A percentile compares a stretch with the other conserved stretches of the same genome.
Conservation (phyloP, 2,797 vertebrate species). For the Helicolenus hilgendorfi region DNA sequence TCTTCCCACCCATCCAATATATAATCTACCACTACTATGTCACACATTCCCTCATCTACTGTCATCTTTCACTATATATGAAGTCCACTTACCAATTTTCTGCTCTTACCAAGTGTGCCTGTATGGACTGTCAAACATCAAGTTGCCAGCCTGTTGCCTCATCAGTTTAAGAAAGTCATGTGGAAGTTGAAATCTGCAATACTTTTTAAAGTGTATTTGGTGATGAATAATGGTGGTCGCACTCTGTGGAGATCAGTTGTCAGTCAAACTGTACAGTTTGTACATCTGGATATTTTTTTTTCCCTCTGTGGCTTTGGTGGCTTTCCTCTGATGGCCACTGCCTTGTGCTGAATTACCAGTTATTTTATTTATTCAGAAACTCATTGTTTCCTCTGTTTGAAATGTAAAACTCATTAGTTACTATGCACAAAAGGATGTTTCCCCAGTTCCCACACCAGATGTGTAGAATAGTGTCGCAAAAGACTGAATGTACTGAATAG, state of each 20-base stretch:
- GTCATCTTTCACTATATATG: not conserved
- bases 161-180: slow-evolving; percentile 1
- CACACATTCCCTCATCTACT: not conserved
- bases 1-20: not conserved
- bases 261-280: not conserved
- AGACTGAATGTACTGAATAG: not conserved
- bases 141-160: slow-evolving; percentile 23
- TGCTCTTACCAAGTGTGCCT: not conserved
- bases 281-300: slow-evolving; percentile 3
- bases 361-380: slow-evolving; percentile 12
- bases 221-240: slow-evolving; percentile 6
- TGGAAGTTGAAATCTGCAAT: not conserved
- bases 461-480: not conserved
- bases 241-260: slow-evolving; percentile 8
- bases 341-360: not conserved
- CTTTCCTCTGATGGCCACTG: not conserved
- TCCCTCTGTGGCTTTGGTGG: not conserved
- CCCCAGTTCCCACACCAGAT: not conserved
- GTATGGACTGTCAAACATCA: not conserved
- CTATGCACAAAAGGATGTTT: not conserved
- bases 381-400: not conserved
- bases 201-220: not conserved
- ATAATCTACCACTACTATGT: not conserved
- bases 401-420: slow-evolving; percentile 13
- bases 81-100: not conserved